Evolutionary conservation across 53 echinoderm and acorn worm species (phyloP), one percentile per base, ranked within the genome.

Genomic region (Henricia sp.): DNA sequence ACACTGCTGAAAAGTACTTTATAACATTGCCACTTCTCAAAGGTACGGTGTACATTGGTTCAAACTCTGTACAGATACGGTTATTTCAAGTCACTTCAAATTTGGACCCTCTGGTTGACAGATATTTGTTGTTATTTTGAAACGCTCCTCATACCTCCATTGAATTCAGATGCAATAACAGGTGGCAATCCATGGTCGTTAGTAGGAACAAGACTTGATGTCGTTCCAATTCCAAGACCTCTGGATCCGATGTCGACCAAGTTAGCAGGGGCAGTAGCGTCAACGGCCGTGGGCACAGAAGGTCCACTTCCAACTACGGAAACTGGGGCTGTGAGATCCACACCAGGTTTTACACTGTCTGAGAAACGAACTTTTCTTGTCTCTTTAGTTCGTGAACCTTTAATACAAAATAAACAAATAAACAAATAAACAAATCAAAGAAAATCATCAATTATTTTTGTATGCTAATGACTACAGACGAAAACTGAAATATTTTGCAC

Each of bases 341-440:
- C 88, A 11, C 92, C 97, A 4, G 97, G 92, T 44, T 95, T 85
- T 30, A 92, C 82, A 40, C 97, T 94, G 27, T 97, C 97, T 23
- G 97, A 97, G 68, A 97, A 97, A 43, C 92, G 93, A 33, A 94
- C 97, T 13, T 72, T 90, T 17, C 89, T 76, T 16, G 74, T 92
- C 50, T 92, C 97, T 82, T 82, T 90, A 2, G 90, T 88, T 30
- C 90, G 89, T 6, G 67, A 76, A 57, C 83, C 73, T 92, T 63
- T 20, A n/a, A n/a, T n/a, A n/a, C n/a, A n/a, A n/a, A n/a, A n/a
- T n/a, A n/a, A n/a, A n/a, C n/a, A n/a, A n/a, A n/a, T n/a, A n/a
- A n/a, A n/a, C n/a, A n/a, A n/a, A n/a, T n/a, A n/a, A n/a, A n/a
- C n/a, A n/a, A n/a, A n/a, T n/a, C n/a, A n/a, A 21, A 16, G 19